Evolutionary conservation across 2,113 vertebrate species (phyloP).

Genomic region (Brachypteracias leptosomus): DNA sequence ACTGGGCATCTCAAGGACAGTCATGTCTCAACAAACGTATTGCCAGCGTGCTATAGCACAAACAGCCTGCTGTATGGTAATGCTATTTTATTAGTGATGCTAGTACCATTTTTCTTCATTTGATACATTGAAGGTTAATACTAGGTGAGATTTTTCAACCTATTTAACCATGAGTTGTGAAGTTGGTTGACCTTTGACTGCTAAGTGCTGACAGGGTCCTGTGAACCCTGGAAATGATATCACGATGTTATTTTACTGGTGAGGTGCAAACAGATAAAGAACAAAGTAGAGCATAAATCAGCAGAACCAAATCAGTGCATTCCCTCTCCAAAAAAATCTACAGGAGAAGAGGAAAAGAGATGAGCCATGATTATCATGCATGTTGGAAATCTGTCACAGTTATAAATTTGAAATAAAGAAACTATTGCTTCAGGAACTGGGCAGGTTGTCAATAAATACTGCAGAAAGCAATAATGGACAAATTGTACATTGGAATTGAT

Average conservation of each 20-base stretch:
- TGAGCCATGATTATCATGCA: background rate
- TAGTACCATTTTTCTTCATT: constrained; percentile 6
- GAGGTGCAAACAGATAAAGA: constrained; percentile 79
- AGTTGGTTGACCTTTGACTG: constrained; percentile 74
- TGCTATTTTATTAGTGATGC: background rate
- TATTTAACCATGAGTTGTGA: constrained; percentile 47
- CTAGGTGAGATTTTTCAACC: constrained; percentile 46
- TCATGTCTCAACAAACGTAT: background rate
- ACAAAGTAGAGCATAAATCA: constrained; percentile 79
- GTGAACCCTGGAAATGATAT: constrained; percentile 68
- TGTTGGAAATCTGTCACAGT: background rate
- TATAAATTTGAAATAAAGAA: background rate
- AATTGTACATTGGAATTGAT: background rate
- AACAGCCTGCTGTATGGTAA: background rate
- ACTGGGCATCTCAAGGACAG: background rate
- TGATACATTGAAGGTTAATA: background rate
- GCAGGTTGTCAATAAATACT: background rate
- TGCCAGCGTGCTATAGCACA: background rate
- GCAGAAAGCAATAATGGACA: background rate
- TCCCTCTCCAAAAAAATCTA: background rate
- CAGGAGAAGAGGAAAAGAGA: background rate
- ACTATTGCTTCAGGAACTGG: background rate
- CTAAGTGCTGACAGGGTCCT: constrained; percentile 72
- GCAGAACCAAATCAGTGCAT: constrained; percentile 49
- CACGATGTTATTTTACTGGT: constrained; percentile 63